Base-by-base conservation (phyloP, 30 jellyfish, hydroid and myxozoan genomes). In the Hydra vulgaris region DNA sequence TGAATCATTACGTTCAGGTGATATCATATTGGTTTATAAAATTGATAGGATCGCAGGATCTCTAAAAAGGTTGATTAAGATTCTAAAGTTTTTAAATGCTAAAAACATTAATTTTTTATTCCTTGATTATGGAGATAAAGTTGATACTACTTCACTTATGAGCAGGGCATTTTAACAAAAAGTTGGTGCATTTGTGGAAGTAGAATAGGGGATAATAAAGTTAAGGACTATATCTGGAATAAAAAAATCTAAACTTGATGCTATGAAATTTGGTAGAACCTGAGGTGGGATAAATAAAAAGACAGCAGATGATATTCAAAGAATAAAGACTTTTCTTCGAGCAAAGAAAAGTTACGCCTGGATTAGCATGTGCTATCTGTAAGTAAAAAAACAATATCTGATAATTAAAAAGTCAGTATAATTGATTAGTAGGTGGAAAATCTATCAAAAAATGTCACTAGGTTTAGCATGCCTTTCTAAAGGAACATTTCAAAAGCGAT, bases 1-100 rank as follows among this genome's bases (percentile, higher is more conserved):
- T 15, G 71, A 56, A 56, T 56, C 71, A n/a, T n/a, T n/a, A n/a
- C n/a, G 71, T 56, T 56, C 71, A 56, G 71, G n/a, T n/a, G 71
- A 56, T 56, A 56, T 56, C n/a, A n/a, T 56, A 15, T 17, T 56
- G n/a, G 71, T 56, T 56, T 56, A 56, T n/a, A 56, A 56, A 56
- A 56, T 56, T 56, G 71, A 56, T 56, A 56, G 71, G 71, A 56
- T 56, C n/a, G 71, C 71, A 17, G n/a, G 71, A 56, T 56, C 71
- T 56, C 71, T 56, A n/a, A 56, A 56, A 56, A n/a, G 71, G 71
- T n/a, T 56, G n/a, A 56, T 56, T 56, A n/a, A 56, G n/a, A 56
- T 56, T 56, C 18, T 56, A 56, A n/a, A 56, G n/a, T 56, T 56
- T 15, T 56, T 56, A 56, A 56, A 56, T 56, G 71, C 17, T 17